Evolutionary conservation across 2,888 invertebrate genomes (phyloP).

Genomic region (Archaeoteleia sp.): DNA sequence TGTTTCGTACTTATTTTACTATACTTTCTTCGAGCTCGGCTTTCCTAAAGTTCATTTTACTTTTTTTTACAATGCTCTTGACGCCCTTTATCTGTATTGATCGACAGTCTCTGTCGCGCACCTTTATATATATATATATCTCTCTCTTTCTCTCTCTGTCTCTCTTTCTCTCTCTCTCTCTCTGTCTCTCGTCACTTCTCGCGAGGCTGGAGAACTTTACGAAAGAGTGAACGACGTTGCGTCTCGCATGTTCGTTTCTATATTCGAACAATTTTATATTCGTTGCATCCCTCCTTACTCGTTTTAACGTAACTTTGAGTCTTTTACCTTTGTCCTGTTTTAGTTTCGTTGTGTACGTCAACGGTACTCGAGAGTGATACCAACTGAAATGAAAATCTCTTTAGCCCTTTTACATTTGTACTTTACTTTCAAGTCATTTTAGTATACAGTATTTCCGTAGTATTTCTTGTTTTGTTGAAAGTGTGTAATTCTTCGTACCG

Average conservation of each 20-base stretch:
- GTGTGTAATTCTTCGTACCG: too few relatives aligned
- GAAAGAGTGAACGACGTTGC: conserved; percentile 13
- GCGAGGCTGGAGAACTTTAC: conserved; percentile 24
- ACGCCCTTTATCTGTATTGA: background rate
- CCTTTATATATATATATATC: background rate
- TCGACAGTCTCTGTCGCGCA: background rate
- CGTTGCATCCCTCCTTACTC: conserved; percentile 10
- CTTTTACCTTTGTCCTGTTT: background rate
- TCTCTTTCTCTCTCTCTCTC: conserved; percentile 38
- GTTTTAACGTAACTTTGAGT: background rate
- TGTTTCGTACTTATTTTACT: conserved; percentile 46
- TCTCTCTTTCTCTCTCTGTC: conserved; percentile 45
- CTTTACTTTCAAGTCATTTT: too few relatives aligned
- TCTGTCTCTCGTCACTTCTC: conserved; percentile 25
- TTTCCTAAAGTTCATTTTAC: conserved; percentile 50
- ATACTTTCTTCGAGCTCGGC: conserved; percentile 50
- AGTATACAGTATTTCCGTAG: too few relatives aligned
- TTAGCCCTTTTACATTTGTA: background rate
- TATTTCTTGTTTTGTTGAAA: too few relatives aligned
- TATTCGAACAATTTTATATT: conserved; percentile 12
- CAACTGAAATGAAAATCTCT: background rate
- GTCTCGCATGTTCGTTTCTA: conserved; percentile 38
- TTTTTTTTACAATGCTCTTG: conserved; percentile 28
- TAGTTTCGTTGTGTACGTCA: background rate
- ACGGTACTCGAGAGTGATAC: background rate